Percentiles rank a stretch among this genome's conserved stretches.
These are phyloP conservation scores for Tetrapedia diversipes DNA, from an alignment of 2,888 invertebrate species.

Conservation along the genomic window DNA sequence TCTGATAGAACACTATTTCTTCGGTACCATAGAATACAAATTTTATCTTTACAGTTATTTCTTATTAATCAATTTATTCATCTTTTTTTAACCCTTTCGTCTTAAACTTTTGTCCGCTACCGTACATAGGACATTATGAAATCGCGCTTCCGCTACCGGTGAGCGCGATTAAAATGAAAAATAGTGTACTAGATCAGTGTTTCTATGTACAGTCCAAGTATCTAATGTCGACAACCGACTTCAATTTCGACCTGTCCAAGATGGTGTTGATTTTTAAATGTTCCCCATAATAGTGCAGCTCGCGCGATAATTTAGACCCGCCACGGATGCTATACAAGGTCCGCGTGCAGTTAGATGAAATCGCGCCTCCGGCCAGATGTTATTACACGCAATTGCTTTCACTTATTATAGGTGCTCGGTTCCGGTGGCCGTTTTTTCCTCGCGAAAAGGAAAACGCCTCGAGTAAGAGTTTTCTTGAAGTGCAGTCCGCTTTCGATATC, in stretches of 20 bases:
- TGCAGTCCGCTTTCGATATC: not conserved
- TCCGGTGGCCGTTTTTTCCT: constrained; percentile 31
- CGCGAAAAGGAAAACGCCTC: constrained; percentile 12
- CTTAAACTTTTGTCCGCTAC: too few species aligned
- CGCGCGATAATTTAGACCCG: constrained; percentile 65
- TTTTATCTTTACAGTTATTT: too few species aligned
- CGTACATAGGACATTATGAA: too few species aligned
- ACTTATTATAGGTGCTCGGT: constrained; percentile 67
- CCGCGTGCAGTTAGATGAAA: constrained; percentile 67
- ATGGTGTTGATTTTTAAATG: constrained; percentile 27
- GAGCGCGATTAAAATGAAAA: too few species aligned
- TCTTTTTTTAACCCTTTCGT: too few species aligned
- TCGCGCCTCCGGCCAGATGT: constrained; percentile 65
- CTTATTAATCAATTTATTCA: too few species aligned
- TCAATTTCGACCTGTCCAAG: not conserved
- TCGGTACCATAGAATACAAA: too few species aligned
- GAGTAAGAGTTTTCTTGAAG: constrained; percentile 7
- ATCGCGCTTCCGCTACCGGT: too few species aligned
- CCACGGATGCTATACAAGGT: constrained; percentile 61
- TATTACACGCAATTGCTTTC: constrained; percentile 71
- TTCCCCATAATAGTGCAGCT: constrained; percentile 25
- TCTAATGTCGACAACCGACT: not conserved
- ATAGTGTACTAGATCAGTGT: too few species aligned
- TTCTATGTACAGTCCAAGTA: too few species aligned
- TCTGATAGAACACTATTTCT: too few species aligned